A percentile compares a stretch with the other conserved stretches of the same genome.
Evolutionary conservation across 2,888 invertebrate genomes (phyloP).

Genomic region (Synanthedon formicaeformis): DNA sequence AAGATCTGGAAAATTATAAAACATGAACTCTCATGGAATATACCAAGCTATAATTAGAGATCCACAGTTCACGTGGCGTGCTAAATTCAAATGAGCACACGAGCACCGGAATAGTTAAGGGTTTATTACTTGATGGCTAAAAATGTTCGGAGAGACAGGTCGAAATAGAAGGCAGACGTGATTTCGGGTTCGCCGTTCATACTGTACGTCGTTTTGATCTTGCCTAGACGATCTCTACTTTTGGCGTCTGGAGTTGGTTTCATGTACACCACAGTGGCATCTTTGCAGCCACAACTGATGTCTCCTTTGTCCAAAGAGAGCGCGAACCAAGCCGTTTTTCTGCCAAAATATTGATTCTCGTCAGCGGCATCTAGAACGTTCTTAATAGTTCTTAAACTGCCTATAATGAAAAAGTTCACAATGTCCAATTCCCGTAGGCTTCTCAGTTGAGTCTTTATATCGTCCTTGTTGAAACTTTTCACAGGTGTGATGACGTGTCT

Average conservation of each 20-base stretch:
- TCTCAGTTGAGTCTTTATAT: constrained; percentile 76
- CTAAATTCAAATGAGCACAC: constrained; percentile 27
- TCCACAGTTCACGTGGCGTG: constrained; percentile 34
- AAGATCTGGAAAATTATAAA: constrained; percentile 71
- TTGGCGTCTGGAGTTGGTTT: constrained; percentile 78
- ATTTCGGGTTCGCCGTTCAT: constrained; percentile 80
- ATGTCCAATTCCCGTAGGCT: constrained; percentile 85
- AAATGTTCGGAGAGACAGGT: constrained; percentile 80
- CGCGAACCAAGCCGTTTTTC: constrained; percentile 90
- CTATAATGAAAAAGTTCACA: constrained; percentile 89
- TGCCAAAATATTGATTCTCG: constrained; percentile 80
- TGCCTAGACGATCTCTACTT: constrained; percentile 77
- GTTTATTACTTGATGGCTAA: constrained; percentile 77
- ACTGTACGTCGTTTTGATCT: constrained; percentile 78
- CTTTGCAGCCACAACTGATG: constrained; percentile 79
- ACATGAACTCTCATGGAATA: constrained; percentile 52
- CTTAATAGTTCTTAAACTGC: constrained; percentile 78
- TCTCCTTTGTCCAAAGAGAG: constrained; percentile 82
- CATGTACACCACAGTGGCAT: constrained; percentile 81
- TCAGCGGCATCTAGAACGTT: constrained; percentile 78
- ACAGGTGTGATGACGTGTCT: constrained; percentile 85
- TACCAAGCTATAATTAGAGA: constrained; percentile 51
- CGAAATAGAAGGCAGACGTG: constrained; percentile 89
- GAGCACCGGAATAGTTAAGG: constrained; percentile 33
- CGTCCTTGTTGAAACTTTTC: constrained; percentile 70